Evolutionary conservation across 2,797 vertebrate genomes (phyloP).

Genomic region (Eulemur coronatus): DNA sequence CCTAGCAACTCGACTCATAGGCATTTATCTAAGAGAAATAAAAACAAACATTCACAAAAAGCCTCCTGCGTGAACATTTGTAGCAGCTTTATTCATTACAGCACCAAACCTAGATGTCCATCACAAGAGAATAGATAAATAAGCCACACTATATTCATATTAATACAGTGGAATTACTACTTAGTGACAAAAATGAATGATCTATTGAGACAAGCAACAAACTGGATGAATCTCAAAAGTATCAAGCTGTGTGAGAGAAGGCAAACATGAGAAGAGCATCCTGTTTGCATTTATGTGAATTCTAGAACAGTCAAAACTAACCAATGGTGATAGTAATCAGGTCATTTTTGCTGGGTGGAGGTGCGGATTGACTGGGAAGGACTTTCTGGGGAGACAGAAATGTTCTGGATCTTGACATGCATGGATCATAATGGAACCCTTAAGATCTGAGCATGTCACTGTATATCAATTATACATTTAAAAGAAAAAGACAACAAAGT

Average conservation of each 20-base stretch:
- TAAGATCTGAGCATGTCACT: background rate
- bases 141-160: background rate
- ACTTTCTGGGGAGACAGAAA: background rate
- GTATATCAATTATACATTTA: background rate
- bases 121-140: background rate
- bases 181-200: background rate
- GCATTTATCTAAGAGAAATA: background rate
- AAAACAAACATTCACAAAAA: background rate
- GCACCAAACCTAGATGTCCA: background rate
- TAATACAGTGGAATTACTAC: background rate
- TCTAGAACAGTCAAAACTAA: background rate
- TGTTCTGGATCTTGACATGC: background rate
- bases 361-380: background rate
- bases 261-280: background rate
- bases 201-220: background rate
- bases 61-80: background rate
- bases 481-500: background rate
- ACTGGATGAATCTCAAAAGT: background rate
- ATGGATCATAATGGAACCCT: background rate
- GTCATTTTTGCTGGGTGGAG: background rate
- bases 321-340: background rate
- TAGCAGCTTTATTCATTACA: background rate
- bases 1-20: background rate
- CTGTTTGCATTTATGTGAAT: background rate
- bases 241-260: background rate